phyloP scores from a whole-genome alignment of 2,888 invertebrate species.

The Atrina japonica region DNA sequence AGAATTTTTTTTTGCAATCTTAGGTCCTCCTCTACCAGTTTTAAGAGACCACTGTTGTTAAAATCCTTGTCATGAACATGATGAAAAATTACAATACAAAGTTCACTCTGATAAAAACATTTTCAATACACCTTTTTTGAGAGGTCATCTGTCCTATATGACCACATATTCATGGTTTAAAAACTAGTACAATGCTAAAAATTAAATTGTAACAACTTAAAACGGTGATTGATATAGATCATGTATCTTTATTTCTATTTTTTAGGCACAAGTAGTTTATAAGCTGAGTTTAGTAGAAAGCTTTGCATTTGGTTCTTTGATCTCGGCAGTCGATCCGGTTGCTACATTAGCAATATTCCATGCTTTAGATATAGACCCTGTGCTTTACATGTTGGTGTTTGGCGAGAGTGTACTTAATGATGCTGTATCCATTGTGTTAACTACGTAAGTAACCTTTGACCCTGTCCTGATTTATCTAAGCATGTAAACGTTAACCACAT shows the following conservation, averaged over 20 bases:
- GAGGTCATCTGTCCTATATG: too few relatives aligned
- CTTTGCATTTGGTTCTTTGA: slow-evolving; percentile 98
- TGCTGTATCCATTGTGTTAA: slow-evolving; percentile 98
- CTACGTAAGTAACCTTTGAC: slow-evolving; percentile 86
- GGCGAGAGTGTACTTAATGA: slow-evolving; percentile 98
- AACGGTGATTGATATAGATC: not conserved
- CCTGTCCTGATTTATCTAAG: too few relatives aligned
- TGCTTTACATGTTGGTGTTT: slow-evolving; percentile 99
- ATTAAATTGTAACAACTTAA: not conserved
- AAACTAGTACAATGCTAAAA: too few relatives aligned
- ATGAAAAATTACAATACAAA: too few relatives aligned
- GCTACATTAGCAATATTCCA: slow-evolving; percentile 99
- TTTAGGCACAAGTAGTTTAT: slow-evolving; percentile 87
- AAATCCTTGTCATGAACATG: too few relatives aligned
- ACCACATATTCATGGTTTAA: too few relatives aligned
- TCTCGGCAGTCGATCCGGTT: slow-evolving; percentile 99
- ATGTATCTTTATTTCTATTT: slow-evolving; percentile 27
- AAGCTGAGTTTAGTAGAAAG: slow-evolving; percentile 96
- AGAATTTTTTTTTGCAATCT: too few relatives aligned
- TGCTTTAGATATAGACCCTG: slow-evolving; percentile 97
- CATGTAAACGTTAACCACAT: too few relatives aligned
- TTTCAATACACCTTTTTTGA: too few relatives aligned
- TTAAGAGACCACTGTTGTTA: too few relatives aligned
- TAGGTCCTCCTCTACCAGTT: too few relatives aligned
- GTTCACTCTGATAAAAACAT: too few relatives aligned